Evolutionary conservation across 2,797 vertebrate species (phyloP), one percentile per base, ranked within the genome.

Genomic region (Sylvia borin): DNA sequence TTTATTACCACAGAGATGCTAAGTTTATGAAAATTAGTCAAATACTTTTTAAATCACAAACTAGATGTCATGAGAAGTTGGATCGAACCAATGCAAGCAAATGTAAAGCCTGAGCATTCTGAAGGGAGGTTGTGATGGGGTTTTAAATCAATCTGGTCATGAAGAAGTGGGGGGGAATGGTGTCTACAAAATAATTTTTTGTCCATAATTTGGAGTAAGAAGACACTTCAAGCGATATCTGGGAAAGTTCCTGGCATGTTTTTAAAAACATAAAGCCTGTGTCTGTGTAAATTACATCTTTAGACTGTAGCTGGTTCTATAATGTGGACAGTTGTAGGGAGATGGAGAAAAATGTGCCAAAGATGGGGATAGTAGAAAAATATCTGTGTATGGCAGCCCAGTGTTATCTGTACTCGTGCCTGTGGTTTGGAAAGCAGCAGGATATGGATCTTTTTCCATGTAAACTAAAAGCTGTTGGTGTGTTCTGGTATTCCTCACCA

Each of bases 1-100:
- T 75, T 87, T 58, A 60, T 90, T 96, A 65, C 71, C 54, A 42
- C 19, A 57, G 73, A 74, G 82, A 54, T 54, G 53, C 18, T 45
- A 51, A 85, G 40, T 51, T 86, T 42, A 32, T 81, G 62, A 85
- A 91, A 91, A 94, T n/a, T 81, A 42, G 24, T 70, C n/a, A 84
- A 55, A 21, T 62, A 13, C 8, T 36, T 53, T 58, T 72, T 53
- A 47, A 64, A 20, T 32, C 47, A 34, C 36, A 68, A 57, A 38
- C 7, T 27, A 84, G 40, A 64, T 76, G 61, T 66, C 51, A 21
- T 62, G 48, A 70, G 62, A 78, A 45, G 17, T 73, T 73, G 70
- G 29, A 29, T 34, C 22, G 48, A 90, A 58, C 29, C 68, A 68
- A 55, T 68, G 11, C 32, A 65, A 92, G 57, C 43, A 80, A 40